Base-by-base conservation (phyloP, 2,888 invertebrate genomes). In the Drosophila trichaetosa region DNA sequence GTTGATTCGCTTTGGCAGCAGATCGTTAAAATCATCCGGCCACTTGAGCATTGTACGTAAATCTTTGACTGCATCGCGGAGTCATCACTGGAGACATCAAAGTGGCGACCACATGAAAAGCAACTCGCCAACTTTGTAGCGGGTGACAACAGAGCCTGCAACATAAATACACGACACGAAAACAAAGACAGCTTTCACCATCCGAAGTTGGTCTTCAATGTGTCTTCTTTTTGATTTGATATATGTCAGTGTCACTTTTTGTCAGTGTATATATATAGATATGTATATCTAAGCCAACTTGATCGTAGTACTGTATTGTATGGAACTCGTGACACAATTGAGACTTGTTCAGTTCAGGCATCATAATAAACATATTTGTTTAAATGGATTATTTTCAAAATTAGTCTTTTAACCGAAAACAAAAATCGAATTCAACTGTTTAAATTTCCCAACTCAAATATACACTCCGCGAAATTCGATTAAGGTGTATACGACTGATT, bases 11-110 rank as follows among this genome's bases (percentile, higher is more conserved):
- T 53, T 60, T 56, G 27, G 42, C 73, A 34, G 54, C 49, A 52
- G 69, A 58, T 75, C 75, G 54, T 79, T 46, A 46, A 46, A 75
- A 63, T 69, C 69, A 75, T 79, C 74, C 61, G 59, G 66, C 60
- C 79, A 74, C 70, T 78, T 78, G 68, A 54, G 68, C 68, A 64
- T 56, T 33, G 36, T 58, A 61, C 49, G 61, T 74, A 70, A 78
- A 68, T 78, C 70, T 65, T 70, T 64, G 53, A 59, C 52, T 52
- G 40, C 58, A 42, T 27, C 46, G n/a, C 46, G 24, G 16, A 46
- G 46, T 24, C 46, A 33, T 33, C 33, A 24, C 40, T 13, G 63
- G 24, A 52, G 54, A 46, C 24, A 46, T 46, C 46, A 46, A 46
- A 54, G 8, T 54, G 36, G 54, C 53, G 18, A 42, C 40, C 29